Conservation (phyloP, 2,113 vertebrate genomes). For the Gorsachius goisagi region DNA sequence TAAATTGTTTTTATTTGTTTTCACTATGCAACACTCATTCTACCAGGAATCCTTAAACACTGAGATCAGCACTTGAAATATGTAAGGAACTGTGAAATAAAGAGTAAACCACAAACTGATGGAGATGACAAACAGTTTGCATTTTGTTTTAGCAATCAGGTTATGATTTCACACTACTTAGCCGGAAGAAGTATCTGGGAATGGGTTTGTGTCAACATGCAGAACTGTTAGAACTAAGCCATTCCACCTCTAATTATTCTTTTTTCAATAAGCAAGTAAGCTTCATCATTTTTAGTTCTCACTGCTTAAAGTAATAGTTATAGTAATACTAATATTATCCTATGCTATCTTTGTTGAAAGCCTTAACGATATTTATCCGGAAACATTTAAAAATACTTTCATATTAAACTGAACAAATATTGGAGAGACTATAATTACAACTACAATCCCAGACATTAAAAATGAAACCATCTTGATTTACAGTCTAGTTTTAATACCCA, state of each 20-base stretch:
- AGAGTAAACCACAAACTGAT: neutral
- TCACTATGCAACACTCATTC: neutral
- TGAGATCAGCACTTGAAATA: neutral
- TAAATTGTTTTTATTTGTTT: neutral
- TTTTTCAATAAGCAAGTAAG: neutral
- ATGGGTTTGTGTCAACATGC: neutral
- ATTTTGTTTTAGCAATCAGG: neutral
- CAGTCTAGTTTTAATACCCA: neutral
- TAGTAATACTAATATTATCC: neutral
- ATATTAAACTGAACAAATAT: conserved; percentile 1
- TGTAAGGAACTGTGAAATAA: neutral
- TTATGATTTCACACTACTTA: neutral
- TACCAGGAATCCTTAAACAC: neutral
- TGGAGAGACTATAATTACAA: neutral
- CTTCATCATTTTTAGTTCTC: neutral
- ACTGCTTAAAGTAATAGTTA: neutral
- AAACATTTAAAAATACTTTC: neutral
- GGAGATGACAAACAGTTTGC: neutral
- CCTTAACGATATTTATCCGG: neutral
- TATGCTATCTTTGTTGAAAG: neutral
- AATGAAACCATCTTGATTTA: conserved; percentile 1
- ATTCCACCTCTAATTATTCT: neutral
- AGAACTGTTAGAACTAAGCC: neutral
- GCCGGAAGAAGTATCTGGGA: neutral
- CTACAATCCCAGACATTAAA: neutral